Evolutionary conservation across 2,113 vertebrate genomes (phyloP).

Genomic region (Lophura nycthemera): DNA sequence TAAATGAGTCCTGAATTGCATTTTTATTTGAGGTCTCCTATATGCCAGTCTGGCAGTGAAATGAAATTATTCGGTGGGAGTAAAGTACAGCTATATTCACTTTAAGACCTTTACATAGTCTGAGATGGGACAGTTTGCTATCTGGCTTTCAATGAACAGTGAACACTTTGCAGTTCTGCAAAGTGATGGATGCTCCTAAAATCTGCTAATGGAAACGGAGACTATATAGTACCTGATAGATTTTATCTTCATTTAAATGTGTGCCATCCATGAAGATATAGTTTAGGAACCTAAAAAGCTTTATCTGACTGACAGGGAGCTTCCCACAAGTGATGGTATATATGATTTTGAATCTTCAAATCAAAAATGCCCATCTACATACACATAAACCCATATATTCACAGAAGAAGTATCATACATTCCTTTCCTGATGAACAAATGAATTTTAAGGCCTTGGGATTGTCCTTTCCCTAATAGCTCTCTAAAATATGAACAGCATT

Average conservation of each 20-base stretch:
- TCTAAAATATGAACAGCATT: conserved; percentile 68
- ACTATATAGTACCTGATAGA: neutral
- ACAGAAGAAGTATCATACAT: neutral
- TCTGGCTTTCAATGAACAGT: neutral
- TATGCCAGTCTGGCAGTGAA: neutral
- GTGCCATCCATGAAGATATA: neutral
- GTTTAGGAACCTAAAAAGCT: neutral
- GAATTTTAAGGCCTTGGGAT: neutral
- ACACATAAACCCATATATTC: neutral
- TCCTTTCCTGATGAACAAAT: neutral
- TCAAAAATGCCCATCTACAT: neutral
- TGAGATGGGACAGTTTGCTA: neutral
- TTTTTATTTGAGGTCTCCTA: neutral
- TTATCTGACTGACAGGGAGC: neutral
- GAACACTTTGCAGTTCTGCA: neutral
- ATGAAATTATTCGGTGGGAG: neutral
- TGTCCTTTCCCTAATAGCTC: conserved; percentile 41
- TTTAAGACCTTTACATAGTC: neutral
- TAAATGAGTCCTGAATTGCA: neutral
- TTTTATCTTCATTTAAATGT: neutral
- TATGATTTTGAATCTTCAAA: neutral
- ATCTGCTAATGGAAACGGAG: neutral
- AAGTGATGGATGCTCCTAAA: neutral
- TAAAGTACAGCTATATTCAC: neutral
- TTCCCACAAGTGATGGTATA: neutral